Base-by-base conservation (phyloP, 1,140 invertebrate genomes). In the Melanaphis sacchari region DNA sequence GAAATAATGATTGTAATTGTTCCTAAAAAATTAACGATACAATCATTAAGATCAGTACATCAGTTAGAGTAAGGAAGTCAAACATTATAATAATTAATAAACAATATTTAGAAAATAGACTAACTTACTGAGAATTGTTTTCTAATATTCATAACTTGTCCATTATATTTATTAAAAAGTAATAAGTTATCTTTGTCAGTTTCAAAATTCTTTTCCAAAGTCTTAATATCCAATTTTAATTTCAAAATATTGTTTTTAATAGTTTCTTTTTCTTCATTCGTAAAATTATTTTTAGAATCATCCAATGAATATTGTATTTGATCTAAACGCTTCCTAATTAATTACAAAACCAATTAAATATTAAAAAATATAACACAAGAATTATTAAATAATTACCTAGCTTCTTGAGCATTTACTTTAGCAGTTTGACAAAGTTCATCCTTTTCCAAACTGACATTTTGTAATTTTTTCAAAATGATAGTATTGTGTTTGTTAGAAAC, bases 1-100 rank as follows among this genome's bases (percentile, higher is more conserved):
- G 97, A 94, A 97, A 97, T 18, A 98, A 94, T 90, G 96, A 96
- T 94, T 97, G 96, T 66, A 98, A 95, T 95, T 98, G 97, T 31
- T 97, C 96, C 92, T 97, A 93, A 38, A 94, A 94, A 94, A 94
- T 52, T 84, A 91, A n/a, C 15, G n/a, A 76, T 18, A 4, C 15
- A 76, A 76, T 76, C 31, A 76, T n/a, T n/a, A 76, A 76, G 15
- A 76, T 18, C 15, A n/a, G 31, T 36, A 36, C 6, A 36, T n/a
- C 31, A 18, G 4, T 76, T 76, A n/a, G 4, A 76, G 7, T 15
- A n/a, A 76, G 31, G n/a, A 31, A 0, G 54, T 38, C 38, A 15
- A 24, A 54, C n/a, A n/a, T 38, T 38, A 89, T 2, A 59, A 31
- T 54, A 4, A 38, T n/a, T n/a, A n/a, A n/a, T n/a, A 59, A 49